Percentiles rank a stretch among this genome's conserved stretches.
Evolutionary conservation across 1,140 invertebrate genomes (phyloP).

Genomic region (Pseudomyrmex cubaensis): DNA sequence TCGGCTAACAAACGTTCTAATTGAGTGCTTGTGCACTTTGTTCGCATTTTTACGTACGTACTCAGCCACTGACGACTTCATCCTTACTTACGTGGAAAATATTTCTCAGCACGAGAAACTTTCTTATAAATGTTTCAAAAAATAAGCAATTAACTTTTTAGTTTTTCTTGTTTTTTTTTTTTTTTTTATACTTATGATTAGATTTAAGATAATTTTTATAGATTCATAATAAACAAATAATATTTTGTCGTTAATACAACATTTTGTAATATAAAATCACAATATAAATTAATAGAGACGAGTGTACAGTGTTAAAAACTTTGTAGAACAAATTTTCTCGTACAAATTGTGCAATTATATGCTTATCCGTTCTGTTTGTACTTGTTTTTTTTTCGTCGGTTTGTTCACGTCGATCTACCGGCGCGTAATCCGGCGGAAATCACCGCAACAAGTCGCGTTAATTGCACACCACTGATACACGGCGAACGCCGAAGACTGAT

Average conservation of each 20-base stretch:
- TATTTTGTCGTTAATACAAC: background rate
- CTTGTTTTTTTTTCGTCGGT: too few relatives aligned
- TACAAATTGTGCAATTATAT: background rate
- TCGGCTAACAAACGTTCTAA: conserved; percentile 72
- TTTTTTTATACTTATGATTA: too few relatives aligned
- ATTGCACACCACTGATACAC: conserved; percentile 46
- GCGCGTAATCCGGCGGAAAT: conserved; percentile 29
- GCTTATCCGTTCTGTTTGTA: background rate
- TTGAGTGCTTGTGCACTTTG: conserved; percentile 62
- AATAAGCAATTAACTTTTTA: too few relatives aligned
- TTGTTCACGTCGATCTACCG: background rate
- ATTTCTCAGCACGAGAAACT: too few relatives aligned
- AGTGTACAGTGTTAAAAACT: too few relatives aligned
- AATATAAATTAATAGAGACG: too few relatives aligned
- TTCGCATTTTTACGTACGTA: conserved; percentile 13
- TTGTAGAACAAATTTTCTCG: too few relatives aligned
- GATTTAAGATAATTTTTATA: too few relatives aligned
- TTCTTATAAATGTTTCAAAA: too few relatives aligned
- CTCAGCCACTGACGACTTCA: background rate
- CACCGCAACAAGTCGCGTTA: conserved; percentile 49
- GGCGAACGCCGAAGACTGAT: conserved; percentile 30
- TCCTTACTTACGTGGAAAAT: background rate
- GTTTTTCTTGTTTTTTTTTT: too few relatives aligned
- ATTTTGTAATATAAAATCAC: background rate
- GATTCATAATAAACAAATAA: background rate